Base-by-base conservation (phyloP, 2,888 invertebrate species). In the Clunio marinus region DNA sequence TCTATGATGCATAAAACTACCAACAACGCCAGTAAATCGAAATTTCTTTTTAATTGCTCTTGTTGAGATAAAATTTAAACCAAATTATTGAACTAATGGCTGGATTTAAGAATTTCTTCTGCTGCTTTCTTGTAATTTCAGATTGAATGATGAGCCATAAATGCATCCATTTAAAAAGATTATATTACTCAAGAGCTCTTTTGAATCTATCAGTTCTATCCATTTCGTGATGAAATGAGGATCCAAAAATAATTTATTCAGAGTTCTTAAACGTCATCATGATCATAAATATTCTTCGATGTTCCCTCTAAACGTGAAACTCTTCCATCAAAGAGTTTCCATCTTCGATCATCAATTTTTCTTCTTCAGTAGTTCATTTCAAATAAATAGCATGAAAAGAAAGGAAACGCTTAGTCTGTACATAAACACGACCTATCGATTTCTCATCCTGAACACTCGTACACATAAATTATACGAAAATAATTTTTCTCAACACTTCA, bases 401-500 rank as follows among this genome's bases (percentile, higher is more conserved):
- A n/a, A n/a, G 4, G 13, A 45, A 45, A 45, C 45, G 4, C 15
- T 45, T n/a, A n/a, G 45, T 15, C 45, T 45, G 45, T 15, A 45
- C n/a, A 45, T 15, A n/a, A 51, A 17, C 17, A 20, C 51, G 51
- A 51, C 22, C 7, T 13, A 51, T 51, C 51, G 51, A 51, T 51
- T 41, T 51, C 10, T 51, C 22, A 17, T 17, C 51, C 22, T 22
- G 7, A 51, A 13, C 22, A 17, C 2, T 20, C 8, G 7, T 22
- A 51, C 4, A 32, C 5, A 32, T 51, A 51, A 51, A 51, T 51
- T 51, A 51, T 22, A 2, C 4, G 3, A 2, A 22, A 17, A 51
- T 51, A 51, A 60, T 58, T 25, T 58, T 58, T 60, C 60, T 17
- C 15, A 4, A 17, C 60, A 15, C 5, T 32, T 2, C n/a, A 37